Percentiles rank a stretch among this genome's conserved stretches.
phyloP scores from a whole-genome alignment of 2,113 vertebrate genomes.

The Heterocephalus glaber region DNA sequence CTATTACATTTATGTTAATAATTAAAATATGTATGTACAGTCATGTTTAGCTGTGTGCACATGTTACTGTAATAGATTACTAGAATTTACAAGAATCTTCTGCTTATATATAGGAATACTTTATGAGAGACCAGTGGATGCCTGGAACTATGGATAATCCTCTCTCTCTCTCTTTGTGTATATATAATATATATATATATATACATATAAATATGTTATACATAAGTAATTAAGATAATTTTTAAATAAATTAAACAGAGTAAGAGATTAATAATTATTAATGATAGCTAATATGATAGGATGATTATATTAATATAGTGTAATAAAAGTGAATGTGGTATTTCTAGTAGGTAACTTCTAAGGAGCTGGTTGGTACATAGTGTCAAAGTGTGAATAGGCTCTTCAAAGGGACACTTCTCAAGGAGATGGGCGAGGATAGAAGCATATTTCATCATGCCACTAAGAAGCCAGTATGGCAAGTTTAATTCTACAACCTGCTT shows the following conservation, averaged over 20 bases:
- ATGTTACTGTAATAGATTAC: background rate
- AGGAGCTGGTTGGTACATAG: background rate
- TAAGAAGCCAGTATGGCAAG: background rate
- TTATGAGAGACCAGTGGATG: background rate
- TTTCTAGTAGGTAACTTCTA: background rate
- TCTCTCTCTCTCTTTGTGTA: too few relatives aligned
- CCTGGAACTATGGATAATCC: background rate
- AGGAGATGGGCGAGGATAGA: too few relatives aligned
- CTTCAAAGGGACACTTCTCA: background rate
- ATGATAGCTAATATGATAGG: background rate
- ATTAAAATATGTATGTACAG: background rate
- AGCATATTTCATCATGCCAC: background rate
- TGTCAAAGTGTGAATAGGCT: background rate
- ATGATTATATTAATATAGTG: background rate
- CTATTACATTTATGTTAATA: background rate
- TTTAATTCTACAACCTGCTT: background rate
- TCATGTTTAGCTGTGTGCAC: background rate
- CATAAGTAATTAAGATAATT: background rate
- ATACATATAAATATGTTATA: background rate
- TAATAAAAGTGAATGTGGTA: background rate
- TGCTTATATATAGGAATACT: background rate
- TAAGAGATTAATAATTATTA: background rate
- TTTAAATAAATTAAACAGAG: too few relatives aligned
- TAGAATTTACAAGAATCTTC: background rate
- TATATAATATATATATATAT: too few relatives aligned